A percentile compares a stretch with the other conserved stretches of the same genome.
These are phyloP conservation scores for Emydura subglobosa DNA, from an alignment of 2,113 vertebrate species.

Conservation along the genomic window DNA sequence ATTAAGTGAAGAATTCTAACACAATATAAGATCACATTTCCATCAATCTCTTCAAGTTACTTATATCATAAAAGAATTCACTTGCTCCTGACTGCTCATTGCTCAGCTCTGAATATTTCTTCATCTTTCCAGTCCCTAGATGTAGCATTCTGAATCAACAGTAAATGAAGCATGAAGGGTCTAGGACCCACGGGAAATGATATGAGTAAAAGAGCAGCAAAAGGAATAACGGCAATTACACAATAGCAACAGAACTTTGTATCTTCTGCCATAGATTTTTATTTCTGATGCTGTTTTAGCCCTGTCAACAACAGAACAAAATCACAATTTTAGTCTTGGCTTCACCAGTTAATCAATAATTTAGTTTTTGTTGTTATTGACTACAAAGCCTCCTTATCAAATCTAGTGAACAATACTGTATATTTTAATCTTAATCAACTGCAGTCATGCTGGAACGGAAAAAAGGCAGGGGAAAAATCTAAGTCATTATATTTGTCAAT, in stretches of 20 bases:
- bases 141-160: constrained; percentile 31
- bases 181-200: constrained; percentile 18
- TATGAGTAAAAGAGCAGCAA: constrained; percentile 10
- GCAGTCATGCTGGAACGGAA: not conserved
- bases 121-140: constrained; percentile 32
- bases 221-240: constrained; percentile 34
- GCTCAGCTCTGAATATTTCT: constrained; percentile 41
- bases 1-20: constrained; percentile 29
- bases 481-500: constrained; percentile 45
- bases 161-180: constrained; percentile 52
- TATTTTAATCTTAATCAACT: constrained; percentile 39
- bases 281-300: constrained; percentile 26
- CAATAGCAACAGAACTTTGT: constrained; percentile 13
- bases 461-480: not conserved
- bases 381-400: not conserved
- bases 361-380: constrained; percentile 27
- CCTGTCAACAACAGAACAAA: constrained; percentile 26
- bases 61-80: constrained; percentile 67
- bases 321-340: constrained; percentile 25
- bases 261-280: constrained; percentile 43
- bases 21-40: constrained; percentile 13
- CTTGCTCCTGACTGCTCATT: constrained; percentile 26
- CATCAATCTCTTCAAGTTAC: constrained; percentile 15
- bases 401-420: not conserved
- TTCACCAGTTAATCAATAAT: constrained; percentile 51